Evolutionary conservation across 2,888 invertebrate genomes (phyloP), one percentile per base, ranked within the genome.

Genomic region (Zeuzera pyrina): DNA sequence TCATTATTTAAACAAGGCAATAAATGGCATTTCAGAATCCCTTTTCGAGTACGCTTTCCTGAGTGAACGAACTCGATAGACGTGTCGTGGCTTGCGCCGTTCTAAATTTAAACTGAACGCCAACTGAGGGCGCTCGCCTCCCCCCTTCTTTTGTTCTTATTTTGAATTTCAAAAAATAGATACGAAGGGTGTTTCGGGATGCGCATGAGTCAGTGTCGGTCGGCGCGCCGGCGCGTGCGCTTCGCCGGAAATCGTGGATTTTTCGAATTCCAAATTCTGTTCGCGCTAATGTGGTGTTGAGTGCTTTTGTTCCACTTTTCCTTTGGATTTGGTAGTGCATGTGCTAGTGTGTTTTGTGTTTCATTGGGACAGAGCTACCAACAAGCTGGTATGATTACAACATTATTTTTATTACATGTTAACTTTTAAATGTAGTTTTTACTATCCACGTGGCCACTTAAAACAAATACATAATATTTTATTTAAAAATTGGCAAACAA

Each of bases 71-170:
- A 76, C 78, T 54, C 51, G 30, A 25, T 15, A 48, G 46, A 61
- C 64, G 52, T 53, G 64, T 57, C 59, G 58, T 57, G 58, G 65
- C 69, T 59, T 64, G 57, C 59, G 70, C 57, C 63, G 62, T 58
- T 64, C 66, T 64, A 74, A 62, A 72, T 68, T 54, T 76, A 68
- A 57, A 58, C 45, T 38, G 45, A 53, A 51, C 48, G 52, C 51
- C 53, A 57, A 51, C 66, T 52, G 74, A 74, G 77, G 79, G 79
- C 77, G 74, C 70, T 62, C 66, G 71, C 52, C 69, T 73, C 74
- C 77, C 74, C 71, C 59, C 74, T 79, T 71, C 77, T 79, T 81
- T 83, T 81, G 79, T 81, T 83, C 74, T 72, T 79, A 71, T 81
- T 79, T 71, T 63, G 66, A 67, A 69, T 57, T 69, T 78, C 79